phyloP scores from a whole-genome alignment of 2,888 invertebrate species.

The Agriopis aurantiaria region DNA sequence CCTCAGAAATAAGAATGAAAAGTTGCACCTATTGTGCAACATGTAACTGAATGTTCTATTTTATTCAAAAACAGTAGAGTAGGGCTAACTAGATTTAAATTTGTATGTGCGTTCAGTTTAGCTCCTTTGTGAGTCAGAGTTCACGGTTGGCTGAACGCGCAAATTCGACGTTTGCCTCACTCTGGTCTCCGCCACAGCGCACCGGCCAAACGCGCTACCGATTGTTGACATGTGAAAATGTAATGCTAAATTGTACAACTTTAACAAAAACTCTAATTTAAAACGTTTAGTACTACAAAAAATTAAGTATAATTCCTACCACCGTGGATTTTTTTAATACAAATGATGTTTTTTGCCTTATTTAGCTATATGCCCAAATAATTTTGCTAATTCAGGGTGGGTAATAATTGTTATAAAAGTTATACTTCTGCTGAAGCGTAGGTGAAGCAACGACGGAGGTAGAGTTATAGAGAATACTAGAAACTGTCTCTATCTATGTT shows the following conservation, averaged over 20 bases:
- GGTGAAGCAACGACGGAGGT: too few relatives aligned
- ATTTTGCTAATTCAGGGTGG: too few relatives aligned
- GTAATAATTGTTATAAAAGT: too few relatives aligned
- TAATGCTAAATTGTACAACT: conserved; percentile 2
- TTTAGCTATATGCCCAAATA: too few relatives aligned
- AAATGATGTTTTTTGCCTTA: too few relatives aligned
- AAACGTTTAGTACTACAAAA: conserved; percentile 2
- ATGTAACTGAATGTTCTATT: conserved; percentile 8
- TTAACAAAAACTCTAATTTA: conserved; percentile 17
- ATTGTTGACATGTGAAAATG: conserved; percentile 34
- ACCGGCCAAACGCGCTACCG: conserved; percentile 46
- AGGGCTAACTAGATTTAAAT: conserved; percentile 57
- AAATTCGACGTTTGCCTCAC: conserved; percentile 70
- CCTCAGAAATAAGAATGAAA: neutral
- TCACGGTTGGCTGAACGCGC: conserved; percentile 78
- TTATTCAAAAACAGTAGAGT: conserved; percentile 10
- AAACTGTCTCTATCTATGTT: too few relatives aligned
- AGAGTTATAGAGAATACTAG: too few relatives aligned
- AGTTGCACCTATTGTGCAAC: conserved; percentile 1
- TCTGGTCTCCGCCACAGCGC: conserved; percentile 1
- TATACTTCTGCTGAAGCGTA: too few relatives aligned
- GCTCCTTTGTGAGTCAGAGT: conserved; percentile 74
- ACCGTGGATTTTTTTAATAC: neutral
- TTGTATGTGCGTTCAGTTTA: conserved; percentile 70
- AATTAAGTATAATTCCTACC: neutral